Conservation (phyloP, 1,140 invertebrate species). For the Spodoptera frugiperda region DNA sequence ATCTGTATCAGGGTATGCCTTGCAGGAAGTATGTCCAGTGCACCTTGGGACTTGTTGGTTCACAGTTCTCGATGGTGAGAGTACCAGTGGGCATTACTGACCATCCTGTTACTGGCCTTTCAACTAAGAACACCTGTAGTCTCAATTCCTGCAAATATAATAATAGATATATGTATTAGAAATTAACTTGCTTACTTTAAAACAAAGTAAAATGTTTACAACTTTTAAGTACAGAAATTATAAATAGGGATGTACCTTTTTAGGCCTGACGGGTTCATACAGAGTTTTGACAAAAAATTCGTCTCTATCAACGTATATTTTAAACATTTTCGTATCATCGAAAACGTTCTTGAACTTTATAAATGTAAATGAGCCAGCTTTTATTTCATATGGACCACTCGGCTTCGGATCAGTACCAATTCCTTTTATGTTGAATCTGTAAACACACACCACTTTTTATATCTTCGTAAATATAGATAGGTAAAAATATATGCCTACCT, state of each 20-base stretch:
- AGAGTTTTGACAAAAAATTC: conserved; percentile 73
- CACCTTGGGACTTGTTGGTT: conserved; percentile 69
- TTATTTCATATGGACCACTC: conserved; percentile 72
- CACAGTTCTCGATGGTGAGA: conserved; percentile 71
- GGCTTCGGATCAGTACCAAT: conserved; percentile 70
- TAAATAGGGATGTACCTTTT: conserved; percentile 75
- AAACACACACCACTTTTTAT: conserved; percentile 4
- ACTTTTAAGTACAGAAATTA: no score
- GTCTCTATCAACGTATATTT: conserved; percentile 68
- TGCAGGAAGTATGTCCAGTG: conserved; percentile 80
- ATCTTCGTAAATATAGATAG: not conserved
- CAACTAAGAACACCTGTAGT: conserved; percentile 65
- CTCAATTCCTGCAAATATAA: conserved; percentile 66
- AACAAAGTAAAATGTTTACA: not conserved
- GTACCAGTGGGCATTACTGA: conserved; percentile 64
- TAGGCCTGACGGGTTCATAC: conserved; percentile 70
- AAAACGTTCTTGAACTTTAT: conserved; percentile 79
- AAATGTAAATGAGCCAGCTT: conserved; percentile 60
- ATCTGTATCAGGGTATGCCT: conserved; percentile 60
- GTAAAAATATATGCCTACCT: no score
- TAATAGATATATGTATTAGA: conserved; percentile 17
- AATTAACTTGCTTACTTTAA: not conserved
- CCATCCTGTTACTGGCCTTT: conserved; percentile 52
- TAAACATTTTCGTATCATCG: conserved; percentile 68
- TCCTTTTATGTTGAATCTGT: conserved; percentile 74